phyloP scores from a whole-genome alignment of 2,888 invertebrate species.

The Tholera decimalis region DNA sequence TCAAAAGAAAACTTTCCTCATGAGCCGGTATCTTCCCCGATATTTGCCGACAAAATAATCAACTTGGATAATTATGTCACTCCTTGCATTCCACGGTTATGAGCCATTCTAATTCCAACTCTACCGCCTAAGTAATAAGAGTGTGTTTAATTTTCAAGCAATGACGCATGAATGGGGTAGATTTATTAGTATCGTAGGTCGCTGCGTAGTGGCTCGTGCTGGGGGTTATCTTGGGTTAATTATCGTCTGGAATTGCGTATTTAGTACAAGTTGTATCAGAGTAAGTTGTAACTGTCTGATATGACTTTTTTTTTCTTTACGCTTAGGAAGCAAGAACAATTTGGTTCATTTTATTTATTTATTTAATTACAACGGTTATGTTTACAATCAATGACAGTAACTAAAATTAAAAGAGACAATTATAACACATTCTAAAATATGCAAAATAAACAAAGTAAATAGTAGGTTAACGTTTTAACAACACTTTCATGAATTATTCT shows the following conservation, averaged over 20 bases:
- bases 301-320: too few species aligned
- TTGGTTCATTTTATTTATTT: too few species aligned
- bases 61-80: slow-evolving; percentile 8
- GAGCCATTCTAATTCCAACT: slow-evolving; percentile 1
- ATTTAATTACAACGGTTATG: too few species aligned
- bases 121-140: rapidly evolving
- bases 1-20: too few species aligned
- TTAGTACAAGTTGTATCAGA: background rate
- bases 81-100: slow-evolving; percentile 14
- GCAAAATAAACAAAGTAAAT: too few species aligned
- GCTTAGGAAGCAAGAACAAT: too few species aligned
- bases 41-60: slow-evolving; percentile 24
- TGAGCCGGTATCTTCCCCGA: slow-evolving; percentile 5
- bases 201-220: slow-evolving; percentile 58
- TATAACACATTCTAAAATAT: too few species aligned
- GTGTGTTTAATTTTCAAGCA: background rate
- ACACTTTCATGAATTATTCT: too few species aligned
- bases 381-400: too few species aligned
- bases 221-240: slow-evolving; percentile 54
- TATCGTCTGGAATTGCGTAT: slow-evolving; percentile 41
- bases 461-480: too few species aligned
- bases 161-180: slow-evolving; percentile 9
- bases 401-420: too few species aligned
- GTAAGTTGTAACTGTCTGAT: too few species aligned
- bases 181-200: slow-evolving; percentile 40